Conservation (phyloP, 2,888 invertebrate genomes). For the Himalopsyche anomala region DNA sequence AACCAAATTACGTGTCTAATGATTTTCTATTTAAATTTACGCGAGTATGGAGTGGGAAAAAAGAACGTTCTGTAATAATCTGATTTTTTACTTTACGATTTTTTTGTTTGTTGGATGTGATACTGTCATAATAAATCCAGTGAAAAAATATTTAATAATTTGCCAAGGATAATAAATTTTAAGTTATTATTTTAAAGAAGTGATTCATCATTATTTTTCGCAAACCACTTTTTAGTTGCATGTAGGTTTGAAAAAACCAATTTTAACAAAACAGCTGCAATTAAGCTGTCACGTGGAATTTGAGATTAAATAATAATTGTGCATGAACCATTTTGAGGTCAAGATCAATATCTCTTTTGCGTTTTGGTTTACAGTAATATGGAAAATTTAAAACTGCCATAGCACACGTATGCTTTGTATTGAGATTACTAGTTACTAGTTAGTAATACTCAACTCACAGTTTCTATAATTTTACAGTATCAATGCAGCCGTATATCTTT, state of each 20-base stretch:
- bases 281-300: neutral
- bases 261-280: conserved; percentile 22
- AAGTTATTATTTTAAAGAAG: neutral
- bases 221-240: neutral
- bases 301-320: neutral
- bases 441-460: too few species aligned
- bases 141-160: neutral
- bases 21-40: too few species aligned
- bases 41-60: too few species aligned
- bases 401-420: too few species aligned
- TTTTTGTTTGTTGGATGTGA: neutral
- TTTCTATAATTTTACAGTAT: too few species aligned
- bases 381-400: too few species aligned
- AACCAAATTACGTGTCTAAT: too few species aligned
- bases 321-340: too few species aligned
- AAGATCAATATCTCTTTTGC: too few species aligned
- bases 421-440: too few species aligned
- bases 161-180: neutral
- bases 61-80: too few species aligned
- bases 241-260: neutral
- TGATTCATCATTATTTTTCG: conserved; percentile 12
- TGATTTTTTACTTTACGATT: neutral
- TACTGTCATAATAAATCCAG: neutral
- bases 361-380: neutral
- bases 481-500: too few species aligned